Evolutionary conservation across 2,113 vertebrate species (phyloP), one percentile per base, ranked within the genome.

Genomic region (Salvator merianae): DNA sequence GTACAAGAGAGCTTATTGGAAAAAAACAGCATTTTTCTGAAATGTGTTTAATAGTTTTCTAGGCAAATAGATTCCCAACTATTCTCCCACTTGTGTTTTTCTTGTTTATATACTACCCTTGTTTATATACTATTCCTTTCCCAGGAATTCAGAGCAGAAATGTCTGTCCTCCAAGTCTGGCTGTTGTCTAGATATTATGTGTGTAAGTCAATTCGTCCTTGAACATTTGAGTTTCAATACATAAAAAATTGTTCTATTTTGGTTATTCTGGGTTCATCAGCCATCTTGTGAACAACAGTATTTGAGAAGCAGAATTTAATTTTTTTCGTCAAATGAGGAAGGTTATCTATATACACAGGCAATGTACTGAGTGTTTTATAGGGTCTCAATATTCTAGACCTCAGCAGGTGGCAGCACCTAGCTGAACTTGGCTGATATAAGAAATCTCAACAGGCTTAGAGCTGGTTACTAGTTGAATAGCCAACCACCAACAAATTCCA

Each of bases 21-120:
- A 66, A 76, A 66, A 76, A 83, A 76, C 68, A 83, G 53, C 62
- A 83, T 36, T 75, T 30, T n/a, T 76, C 75, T 66, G 28, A 53
- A 75, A 50, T 68, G 43, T 68, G n/a, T 66, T 63, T 36, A 16
- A 63, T 62, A 4, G 32, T 73, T 82, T 40, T 4, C 69, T 18
- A 83, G 62, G 40, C 8, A 32, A 16, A 50, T 34, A 32, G 13
- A 26, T 62, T 34, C 36, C 40, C 40, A 36, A n/a, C 40, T 75
- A 36, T 38, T 9, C 22, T 20, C 40, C 26, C 20, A 22, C 40
- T 16, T n/a, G 7, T 40, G 50, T 62, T 18, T 8, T 32, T 38
- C 32, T 62, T 69, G 3, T 30, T 68, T 72, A 72, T 62, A 22
- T 20, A 59, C 47, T 30, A 20, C 30, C n/a, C 13, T 7, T 69